Base-by-base conservation (phyloP, 2,113 vertebrate genomes). In the Rhinolophus ferrumequinum region DNA sequence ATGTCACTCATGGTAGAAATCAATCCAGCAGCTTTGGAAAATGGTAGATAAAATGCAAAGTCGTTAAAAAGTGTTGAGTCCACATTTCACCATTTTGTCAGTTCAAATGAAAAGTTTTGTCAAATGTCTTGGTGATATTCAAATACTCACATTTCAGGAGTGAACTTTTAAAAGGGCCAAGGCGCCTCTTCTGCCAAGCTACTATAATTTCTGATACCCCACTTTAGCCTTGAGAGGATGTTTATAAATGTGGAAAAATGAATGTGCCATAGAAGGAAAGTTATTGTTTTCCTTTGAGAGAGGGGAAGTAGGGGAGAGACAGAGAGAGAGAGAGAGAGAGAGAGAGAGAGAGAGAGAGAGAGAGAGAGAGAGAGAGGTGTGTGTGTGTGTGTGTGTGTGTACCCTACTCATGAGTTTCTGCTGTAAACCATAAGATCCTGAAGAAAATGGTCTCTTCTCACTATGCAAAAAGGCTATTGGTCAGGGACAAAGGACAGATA, bases 1-100 rank as follows among this genome's bases (percentile, higher is more conserved):
- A 70, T 94, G 81, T 90, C 44, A 58, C 58, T 81, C 35, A 21
- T 41, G 76, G 64, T 76, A 24, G 60, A 92, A 96, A 73, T 76
- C 70, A 64, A 30, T 60, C 16, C 24, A 76, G 44, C 26, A 54
- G 4, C 41, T 80, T 76, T 44, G 30, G 33, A 64, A 77, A 94
- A 93, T 54, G 54, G 15, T 60, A 82, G 79, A 30, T 50, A 94
- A 86, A 95, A 97, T 58, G 64, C 41, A 73, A 77, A 94, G 16
- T 38, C 12, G 33, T 30, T 67, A 35, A 41, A 56, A 47, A 79
- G n/a, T 60, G 66, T 50, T 33, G 69, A 85, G 41, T 84, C 50
- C 24, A 70, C 5, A 28, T 90, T 79, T 92, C 56, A 93, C 56
- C n/a, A 33, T 95, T 66, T 95, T 79, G 28, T 47, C 67, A 70